A percentile compares a stretch with the other conserved stretches of the same genome.
Conservation (phyloP, 2,888 invertebrate genomes). For the Gibbula magus region DNA sequence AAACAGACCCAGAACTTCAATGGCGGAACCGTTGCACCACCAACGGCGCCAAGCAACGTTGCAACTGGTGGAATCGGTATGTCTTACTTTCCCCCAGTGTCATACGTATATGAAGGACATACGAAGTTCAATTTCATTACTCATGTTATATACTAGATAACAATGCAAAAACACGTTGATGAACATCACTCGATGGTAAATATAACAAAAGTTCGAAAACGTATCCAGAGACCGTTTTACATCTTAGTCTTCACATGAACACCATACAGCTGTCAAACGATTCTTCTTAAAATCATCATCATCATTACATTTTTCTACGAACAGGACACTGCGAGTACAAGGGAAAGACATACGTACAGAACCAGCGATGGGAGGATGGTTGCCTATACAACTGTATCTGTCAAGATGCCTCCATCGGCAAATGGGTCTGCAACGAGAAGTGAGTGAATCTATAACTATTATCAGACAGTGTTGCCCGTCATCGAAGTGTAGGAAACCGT, state of each 20-base stretch:
- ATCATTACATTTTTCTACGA: not conserved
- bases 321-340: slow-evolving; percentile 56
- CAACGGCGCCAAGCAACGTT: slow-evolving; percentile 43
- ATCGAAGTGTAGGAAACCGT: no score
- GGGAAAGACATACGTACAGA: slow-evolving; percentile 47
- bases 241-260: no score
- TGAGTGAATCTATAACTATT: no score
- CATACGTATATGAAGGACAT: no score
- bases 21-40: slow-evolving; percentile 56
- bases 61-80: slow-evolving; percentile 52
- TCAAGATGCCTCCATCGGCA: slow-evolving; percentile 53
- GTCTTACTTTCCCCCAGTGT: not conserved
- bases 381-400: slow-evolving; percentile 60
- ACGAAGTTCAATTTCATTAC: no score
- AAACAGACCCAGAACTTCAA: slow-evolving; percentile 39
- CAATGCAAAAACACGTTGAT: no score
- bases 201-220: no score
- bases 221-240: no score
- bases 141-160: no score
- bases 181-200: no score
- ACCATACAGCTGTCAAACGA: no score
- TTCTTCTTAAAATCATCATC: not conserved
- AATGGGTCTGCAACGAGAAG: slow-evolving; percentile 60
- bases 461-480: no score
- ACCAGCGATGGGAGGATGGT: slow-evolving; percentile 59